phyloP scores from a whole-genome alignment of 2,113 vertebrate species.

The Sturnus vulgaris region DNA sequence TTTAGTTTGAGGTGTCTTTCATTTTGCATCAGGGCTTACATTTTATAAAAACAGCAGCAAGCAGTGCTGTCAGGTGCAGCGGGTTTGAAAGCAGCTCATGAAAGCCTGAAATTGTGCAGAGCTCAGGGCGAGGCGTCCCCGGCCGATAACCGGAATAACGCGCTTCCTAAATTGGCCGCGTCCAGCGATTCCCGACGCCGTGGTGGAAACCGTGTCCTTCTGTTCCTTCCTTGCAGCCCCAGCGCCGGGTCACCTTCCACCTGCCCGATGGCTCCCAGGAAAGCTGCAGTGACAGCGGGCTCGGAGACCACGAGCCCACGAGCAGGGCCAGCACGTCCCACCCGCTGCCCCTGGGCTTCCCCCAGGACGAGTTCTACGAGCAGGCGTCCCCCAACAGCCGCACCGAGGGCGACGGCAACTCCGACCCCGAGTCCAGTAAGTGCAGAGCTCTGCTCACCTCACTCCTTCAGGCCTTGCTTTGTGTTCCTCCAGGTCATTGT shows the following conservation, averaged over 20 bases:
- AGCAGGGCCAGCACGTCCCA: slow-evolving; percentile 79
- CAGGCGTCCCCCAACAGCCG: slow-evolving; percentile 90
- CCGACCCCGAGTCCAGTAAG: slow-evolving; percentile 97
- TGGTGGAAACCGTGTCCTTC: slow-evolving; percentile 61
- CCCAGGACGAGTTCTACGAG: slow-evolving; percentile 90
- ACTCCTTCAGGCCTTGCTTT: neutral
- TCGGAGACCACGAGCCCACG: slow-evolving; percentile 82
- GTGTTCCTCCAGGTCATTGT: neutral
- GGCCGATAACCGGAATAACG: slow-evolving; percentile 28
- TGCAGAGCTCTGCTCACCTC: slow-evolving; percentile 24
- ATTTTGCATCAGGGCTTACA: slow-evolving; percentile 16
- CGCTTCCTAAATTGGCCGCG: slow-evolving; percentile 27
- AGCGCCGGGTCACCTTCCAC: slow-evolving; percentile 95
- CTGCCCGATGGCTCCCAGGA: slow-evolving; percentile 95
- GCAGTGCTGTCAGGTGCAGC: slow-evolving; percentile 9
- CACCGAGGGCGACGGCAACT: slow-evolving; percentile 96
- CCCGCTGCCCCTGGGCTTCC: slow-evolving; percentile 85
- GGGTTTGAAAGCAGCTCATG: slow-evolving; percentile 29
- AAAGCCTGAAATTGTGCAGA: slow-evolving; percentile 50
- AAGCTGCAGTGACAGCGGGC: slow-evolving; percentile 90
- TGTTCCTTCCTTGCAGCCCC: slow-evolving; percentile 78
- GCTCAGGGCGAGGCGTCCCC: neutral
- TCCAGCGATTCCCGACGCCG: slow-evolving; percentile 41
- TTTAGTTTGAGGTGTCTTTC: slow-evolving; percentile 49
- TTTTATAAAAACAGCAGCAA: slow-evolving; percentile 19